Evolutionary conservation across 2,113 vertebrate genomes (phyloP).

Genomic region (Psilopsiagon aurifrons): DNA sequence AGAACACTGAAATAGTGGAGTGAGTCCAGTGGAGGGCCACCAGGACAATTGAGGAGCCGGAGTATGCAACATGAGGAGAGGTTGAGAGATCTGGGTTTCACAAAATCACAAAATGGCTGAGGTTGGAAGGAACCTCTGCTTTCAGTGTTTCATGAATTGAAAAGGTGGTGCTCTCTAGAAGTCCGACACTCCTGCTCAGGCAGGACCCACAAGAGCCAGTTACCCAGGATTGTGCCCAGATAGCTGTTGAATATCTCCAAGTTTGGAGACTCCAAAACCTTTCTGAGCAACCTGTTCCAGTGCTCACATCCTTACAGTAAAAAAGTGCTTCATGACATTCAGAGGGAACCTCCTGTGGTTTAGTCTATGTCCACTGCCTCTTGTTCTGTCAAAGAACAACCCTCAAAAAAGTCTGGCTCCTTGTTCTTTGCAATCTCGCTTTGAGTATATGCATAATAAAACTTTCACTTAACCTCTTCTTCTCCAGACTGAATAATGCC

Average conservation of each 20-base stretch:
- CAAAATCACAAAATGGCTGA: not conserved
- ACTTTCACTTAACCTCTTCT: not conserved
- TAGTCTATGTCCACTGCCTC: not conserved
- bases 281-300: not conserved
- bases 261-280: not conserved
- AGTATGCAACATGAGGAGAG: not conserved
- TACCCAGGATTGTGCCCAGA: not conserved
- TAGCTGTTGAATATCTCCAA: not conserved
- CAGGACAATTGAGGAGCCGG: not conserved
- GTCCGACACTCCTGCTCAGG: not conserved
- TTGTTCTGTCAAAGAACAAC: too few relatives aligned
- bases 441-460: not conserved
- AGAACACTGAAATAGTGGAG: not conserved
- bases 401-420: not conserved
- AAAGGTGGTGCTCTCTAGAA: not conserved
- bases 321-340: not conserved
- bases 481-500: not conserved
- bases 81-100: not conserved
- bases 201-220: not conserved
- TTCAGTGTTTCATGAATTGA: not conserved
- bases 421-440: not conserved
- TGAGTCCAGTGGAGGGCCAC: not conserved
- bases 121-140: not conserved
- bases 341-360: not conserved
- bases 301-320: not conserved